Evolutionary conservation across 2,888 invertebrate species (phyloP), one percentile per base, ranked within the genome.

Genomic region (Gibbula magus): DNA sequence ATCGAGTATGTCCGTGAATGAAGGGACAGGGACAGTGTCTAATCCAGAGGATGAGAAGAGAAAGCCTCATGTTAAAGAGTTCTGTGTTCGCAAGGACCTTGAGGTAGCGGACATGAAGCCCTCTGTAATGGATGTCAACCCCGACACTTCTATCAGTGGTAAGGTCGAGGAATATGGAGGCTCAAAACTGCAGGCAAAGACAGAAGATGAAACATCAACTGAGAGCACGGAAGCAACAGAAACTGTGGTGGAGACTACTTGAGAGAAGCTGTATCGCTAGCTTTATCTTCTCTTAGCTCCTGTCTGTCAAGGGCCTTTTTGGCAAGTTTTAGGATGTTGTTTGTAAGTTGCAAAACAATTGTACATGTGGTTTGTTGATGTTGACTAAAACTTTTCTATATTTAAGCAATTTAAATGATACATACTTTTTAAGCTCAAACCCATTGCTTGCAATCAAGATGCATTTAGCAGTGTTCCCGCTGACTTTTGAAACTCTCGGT

Each of bases 71-170:
- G 70, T 70, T 29, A 32, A 70, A 25, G 70, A 70, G n/a, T 70
- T 70, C 35, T 70, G 70, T 70, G 70, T 70, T 16, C 29, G 70
- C 10, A 70, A 70, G 35, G 70, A 70, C 35, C n/a, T 70, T 16
- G 70, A 70, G 39, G 32, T 70, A n/a, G 70, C 70, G 8, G 70
- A 70, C 35, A 70, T 70, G 13, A 70, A 70, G 25, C 70, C 70
- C 16, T 35, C 70, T 2, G 39, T 70, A 18, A n/a, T 35, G 8
- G 39, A 35, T 16, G 35, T 70, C 13, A 39, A 25, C 18, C 29
- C 61, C 25, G 61, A 25, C 4, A 25, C 29, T 25, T 25, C 25
- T 25, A 29, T 29, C 25, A 29, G 61, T 61, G 61, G 61, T 8
- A 29, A 61, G 29, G 25, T 29, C 4, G 25, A 25, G 20, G 29